Base-by-base conservation (phyloP, 2,888 invertebrate species). In the Gisinianus flammeolus region DNA sequence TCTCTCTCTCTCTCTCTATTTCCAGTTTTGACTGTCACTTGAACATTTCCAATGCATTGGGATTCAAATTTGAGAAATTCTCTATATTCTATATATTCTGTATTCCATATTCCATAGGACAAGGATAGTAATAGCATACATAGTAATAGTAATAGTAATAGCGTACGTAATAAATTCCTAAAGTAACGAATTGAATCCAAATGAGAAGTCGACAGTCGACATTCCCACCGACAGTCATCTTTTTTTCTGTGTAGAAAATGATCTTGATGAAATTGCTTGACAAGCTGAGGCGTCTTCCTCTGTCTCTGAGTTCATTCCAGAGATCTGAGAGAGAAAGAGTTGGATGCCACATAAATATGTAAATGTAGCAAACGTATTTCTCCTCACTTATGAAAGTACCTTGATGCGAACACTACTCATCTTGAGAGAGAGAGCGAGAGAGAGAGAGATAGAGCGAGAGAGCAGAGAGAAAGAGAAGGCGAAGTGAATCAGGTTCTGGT, bases 151-250 rank as follows among this genome's bases (percentile, higher is more conserved):
- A 44, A 10, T 26, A n/a, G 58, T 58, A 58, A 22, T 26, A 67
- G 30, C 31, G 10, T 12, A 12, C 35, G 26, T 35, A 33, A 31
- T 35, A 67, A 67, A 33, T 67, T 35, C n/a, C 2, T 8, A 67
- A 22, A 22, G 71, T 71, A 71, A 71, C 56, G 71, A 71, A 71
- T 71, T 71, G 56, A 71, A 56, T 71, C 28, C 56, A 71, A 71
- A 71, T 71, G 44, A 71, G 56, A 28, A 71, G 30, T 30, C 71
- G 71, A 71, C 71, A 54, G 56, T 71, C 19, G 54, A 22, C 54
- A 19, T 30, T 33, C 26, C n/a, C 33, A 66, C 28, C 66, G 1
- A 19, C 24, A 64, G 28, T 28, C 12, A 2, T 28, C 66, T 1
- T 66, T 28, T 28, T 30, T 24, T 31, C 28, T 19, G 5, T 30